phyloP scores from a whole-genome alignment of 2,797 vertebrate genomes.

The Thaleichthys pacificus region DNA sequence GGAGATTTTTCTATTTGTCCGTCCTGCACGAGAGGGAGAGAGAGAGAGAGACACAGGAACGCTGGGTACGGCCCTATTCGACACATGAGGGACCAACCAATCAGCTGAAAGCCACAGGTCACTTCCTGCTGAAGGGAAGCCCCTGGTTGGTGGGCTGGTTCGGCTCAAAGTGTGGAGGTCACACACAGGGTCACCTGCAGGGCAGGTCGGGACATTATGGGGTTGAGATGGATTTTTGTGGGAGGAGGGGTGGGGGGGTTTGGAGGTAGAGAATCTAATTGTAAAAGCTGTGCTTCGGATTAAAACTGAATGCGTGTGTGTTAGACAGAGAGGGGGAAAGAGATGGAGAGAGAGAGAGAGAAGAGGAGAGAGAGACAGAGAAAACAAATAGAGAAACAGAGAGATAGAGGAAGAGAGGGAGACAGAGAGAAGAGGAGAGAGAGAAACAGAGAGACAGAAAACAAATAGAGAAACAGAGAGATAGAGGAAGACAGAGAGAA shows the following conservation, averaged over 20 bases:
- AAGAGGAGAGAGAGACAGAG: too few species aligned
- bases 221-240: too few species aligned
- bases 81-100: constrained; percentile 42
- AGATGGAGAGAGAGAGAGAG: too few species aligned
- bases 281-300: too few species aligned
- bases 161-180: not conserved
- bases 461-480: too few species aligned
- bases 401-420: too few species aligned
- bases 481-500: too few species aligned
- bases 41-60: not conserved
- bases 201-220: too few species aligned
- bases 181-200: not conserved
- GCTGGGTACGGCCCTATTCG: not conserved
- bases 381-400: too few species aligned
- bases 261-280: not conserved
- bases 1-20: constrained; percentile 28
- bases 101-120: constrained; percentile 39
- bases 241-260: not conserved
- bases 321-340: not conserved
- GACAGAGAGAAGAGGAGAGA: too few species aligned
- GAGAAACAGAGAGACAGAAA: not conserved
- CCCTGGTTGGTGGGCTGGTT: not conserved
- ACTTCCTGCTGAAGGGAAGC: constrained; percentile 5
- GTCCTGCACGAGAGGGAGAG: constrained; percentile 16
- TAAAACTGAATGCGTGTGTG: not conserved